phyloP scores from a whole-genome alignment of 1,140 invertebrate genomes.

The Bombyx mori region DNA sequence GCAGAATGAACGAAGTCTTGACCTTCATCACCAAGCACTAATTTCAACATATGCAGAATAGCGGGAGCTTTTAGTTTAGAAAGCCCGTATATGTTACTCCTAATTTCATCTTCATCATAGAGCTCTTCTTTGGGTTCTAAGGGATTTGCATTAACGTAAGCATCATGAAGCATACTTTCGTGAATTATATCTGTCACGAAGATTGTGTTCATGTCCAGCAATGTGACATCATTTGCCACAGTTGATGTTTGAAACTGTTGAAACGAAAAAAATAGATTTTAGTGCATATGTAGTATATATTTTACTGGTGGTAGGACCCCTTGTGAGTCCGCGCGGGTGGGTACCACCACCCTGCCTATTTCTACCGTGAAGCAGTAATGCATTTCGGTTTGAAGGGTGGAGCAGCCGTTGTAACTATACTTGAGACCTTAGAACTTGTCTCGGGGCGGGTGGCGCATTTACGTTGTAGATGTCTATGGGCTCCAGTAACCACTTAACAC shows the following conservation, averaged over 20 bases:
- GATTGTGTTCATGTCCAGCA: constrained; percentile 45
- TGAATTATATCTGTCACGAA: constrained; percentile 53
- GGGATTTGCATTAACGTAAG: constrained; percentile 17
- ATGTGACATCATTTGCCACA: constrained; percentile 17
- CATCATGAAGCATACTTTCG: constrained; percentile 45
- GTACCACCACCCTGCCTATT: no score
- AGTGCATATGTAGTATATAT: no score
- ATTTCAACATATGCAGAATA: constrained; percentile 39
- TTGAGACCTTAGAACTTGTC: no score
- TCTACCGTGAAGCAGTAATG: no score
- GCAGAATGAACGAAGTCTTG: constrained; percentile 38
- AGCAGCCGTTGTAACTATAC: no score
- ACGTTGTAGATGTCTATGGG: no score
- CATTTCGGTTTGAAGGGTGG: no score
- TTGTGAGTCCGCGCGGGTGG: no score
- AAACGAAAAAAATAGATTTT: neutral
- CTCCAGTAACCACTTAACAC: no score
- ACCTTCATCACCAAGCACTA: constrained; percentile 24
- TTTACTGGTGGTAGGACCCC: no score
- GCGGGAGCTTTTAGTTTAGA: constrained; percentile 46
- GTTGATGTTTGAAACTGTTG: constrained; percentile 44
- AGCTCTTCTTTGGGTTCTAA: constrained; percentile 25
- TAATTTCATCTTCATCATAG: constrained; percentile 32
- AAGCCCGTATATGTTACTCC: constrained; percentile 30
- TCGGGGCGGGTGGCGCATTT: no score